Conservation (phyloP, 2,888 invertebrate species). For the Lathronympha strigana region DNA sequence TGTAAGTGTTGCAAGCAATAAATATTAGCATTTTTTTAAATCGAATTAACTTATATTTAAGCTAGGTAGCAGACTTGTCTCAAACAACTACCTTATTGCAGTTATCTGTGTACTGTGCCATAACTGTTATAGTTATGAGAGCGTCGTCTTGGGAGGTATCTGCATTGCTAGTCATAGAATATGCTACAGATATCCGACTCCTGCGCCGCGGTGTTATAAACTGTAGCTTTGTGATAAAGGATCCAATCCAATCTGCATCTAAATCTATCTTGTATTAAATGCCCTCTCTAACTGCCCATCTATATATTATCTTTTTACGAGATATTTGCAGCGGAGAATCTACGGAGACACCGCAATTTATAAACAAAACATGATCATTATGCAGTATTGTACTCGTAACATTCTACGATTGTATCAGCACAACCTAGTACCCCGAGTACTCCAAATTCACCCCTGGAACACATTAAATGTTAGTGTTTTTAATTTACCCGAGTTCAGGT, state of each 20-base stretch:
- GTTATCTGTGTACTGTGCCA: constrained; percentile 17
- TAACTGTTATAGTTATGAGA: constrained; percentile 41
- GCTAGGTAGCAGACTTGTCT: too few species aligned
- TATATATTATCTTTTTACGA: background rate
- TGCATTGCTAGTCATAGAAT: constrained; percentile 41
- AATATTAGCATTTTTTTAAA: too few species aligned
- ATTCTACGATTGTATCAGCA: too few species aligned
- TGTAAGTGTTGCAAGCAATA: too few species aligned
- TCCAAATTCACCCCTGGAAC: too few species aligned
- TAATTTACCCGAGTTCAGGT: too few species aligned
- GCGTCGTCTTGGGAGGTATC: constrained; percentile 41
- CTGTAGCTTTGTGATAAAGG: constrained; percentile 6
- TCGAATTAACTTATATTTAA: too few species aligned
- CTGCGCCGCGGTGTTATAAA: constrained; percentile 21
- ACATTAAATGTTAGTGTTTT: too few species aligned
- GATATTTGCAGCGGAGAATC: background rate
- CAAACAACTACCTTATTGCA: constrained; percentile 12
- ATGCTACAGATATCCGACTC: constrained; percentile 36
- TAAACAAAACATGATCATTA: too few species aligned
- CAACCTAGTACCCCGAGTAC: too few species aligned
- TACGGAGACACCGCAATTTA: too few species aligned
- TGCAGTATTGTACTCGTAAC: too few species aligned
- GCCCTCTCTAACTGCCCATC: background rate
- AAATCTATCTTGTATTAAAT: background rate
- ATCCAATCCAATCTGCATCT: constrained; percentile 10